phyloP scores from a whole-genome alignment of 2,888 invertebrate genomes.

The Allolobophora icterica region DNA sequence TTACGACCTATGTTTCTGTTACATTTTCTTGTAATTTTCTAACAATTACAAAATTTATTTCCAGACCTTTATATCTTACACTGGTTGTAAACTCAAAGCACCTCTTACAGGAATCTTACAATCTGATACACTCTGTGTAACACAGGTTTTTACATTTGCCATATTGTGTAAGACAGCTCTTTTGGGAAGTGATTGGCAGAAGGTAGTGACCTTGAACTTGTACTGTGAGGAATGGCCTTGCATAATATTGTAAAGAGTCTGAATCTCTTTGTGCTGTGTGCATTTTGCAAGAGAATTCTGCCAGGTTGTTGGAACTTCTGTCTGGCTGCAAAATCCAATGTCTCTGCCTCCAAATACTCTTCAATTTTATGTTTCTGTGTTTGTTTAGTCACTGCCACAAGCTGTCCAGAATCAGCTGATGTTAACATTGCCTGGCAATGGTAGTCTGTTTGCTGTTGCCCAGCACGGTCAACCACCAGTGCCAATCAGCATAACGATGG shows the following conservation, averaged over 20 bases:
- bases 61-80: not conserved
- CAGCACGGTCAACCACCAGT: conserved; percentile 18
- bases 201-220: not conserved
- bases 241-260: not conserved
- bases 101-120: not conserved
- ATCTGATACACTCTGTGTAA: not conserved
- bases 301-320: too few species aligned
- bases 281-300: too few species aligned
- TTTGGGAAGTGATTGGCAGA: not conserved
- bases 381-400: not conserved
- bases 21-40: not conserved
- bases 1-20: not conserved
- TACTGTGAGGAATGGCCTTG: not conserved
- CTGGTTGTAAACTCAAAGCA: not conserved
- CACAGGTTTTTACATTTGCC: not conserved
- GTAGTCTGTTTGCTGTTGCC: not conserved
- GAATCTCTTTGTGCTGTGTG: too few species aligned
- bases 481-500: conserved; percentile 19
- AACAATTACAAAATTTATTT: not conserved
- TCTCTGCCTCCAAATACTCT: too few species aligned
- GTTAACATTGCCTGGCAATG: conserved; percentile 14
- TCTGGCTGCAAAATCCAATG: too few species aligned
- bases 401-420: conserved; percentile 21
- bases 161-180: not conserved
- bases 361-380: not conserved